These are phyloP conservation scores for Formica aserva DNA, from an alignment of 2,888 invertebrate species.

Conservation along the genomic window DNA sequence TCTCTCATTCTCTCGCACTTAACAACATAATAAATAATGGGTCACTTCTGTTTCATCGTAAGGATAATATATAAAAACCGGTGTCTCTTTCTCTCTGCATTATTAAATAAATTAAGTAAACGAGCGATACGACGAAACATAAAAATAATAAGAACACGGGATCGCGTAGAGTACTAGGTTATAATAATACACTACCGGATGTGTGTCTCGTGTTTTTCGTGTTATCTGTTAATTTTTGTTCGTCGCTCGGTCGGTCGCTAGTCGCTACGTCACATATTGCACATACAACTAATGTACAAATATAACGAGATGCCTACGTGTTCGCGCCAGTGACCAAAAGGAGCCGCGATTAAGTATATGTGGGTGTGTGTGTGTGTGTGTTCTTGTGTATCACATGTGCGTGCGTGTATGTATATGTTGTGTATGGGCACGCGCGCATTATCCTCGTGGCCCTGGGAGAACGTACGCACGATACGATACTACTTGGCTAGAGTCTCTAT, in stretches of 20 bases:
- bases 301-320: slow-evolving; percentile 81
- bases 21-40: slow-evolving; percentile 82
- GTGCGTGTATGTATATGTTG: background rate
- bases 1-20: slow-evolving; percentile 70
- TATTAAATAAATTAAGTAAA: slow-evolving; percentile 84
- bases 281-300: slow-evolving; percentile 84
- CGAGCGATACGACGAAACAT: slow-evolving; percentile 76
- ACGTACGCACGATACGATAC: slow-evolving; percentile 72
- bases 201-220: slow-evolving; percentile 34
- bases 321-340: slow-evolving; percentile 61
- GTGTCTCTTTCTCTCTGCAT: slow-evolving; percentile 62
- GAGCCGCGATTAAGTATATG: slow-evolving; percentile 60
- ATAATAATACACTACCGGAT: slow-evolving; percentile 80
- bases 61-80: slow-evolving; percentile 81
- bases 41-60: slow-evolving; percentile 73
- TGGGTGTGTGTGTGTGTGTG: slow-evolving; percentile 5
- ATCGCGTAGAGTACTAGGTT: slow-evolving; percentile 65
- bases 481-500: slow-evolving; percentile 83
- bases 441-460: slow-evolving; percentile 56
- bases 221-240: slow-evolving; percentile 53
- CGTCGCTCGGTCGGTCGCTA: slow-evolving; percentile 76
- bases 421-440: background rate
- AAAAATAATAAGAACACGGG: slow-evolving; percentile 72
- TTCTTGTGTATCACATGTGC: background rate
- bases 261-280: slow-evolving; percentile 82